Percentiles rank a stretch among this genome's conserved stretches.
Conservation (phyloP, 2,797 vertebrate genomes). For the Syndactyla subalaris region DNA sequence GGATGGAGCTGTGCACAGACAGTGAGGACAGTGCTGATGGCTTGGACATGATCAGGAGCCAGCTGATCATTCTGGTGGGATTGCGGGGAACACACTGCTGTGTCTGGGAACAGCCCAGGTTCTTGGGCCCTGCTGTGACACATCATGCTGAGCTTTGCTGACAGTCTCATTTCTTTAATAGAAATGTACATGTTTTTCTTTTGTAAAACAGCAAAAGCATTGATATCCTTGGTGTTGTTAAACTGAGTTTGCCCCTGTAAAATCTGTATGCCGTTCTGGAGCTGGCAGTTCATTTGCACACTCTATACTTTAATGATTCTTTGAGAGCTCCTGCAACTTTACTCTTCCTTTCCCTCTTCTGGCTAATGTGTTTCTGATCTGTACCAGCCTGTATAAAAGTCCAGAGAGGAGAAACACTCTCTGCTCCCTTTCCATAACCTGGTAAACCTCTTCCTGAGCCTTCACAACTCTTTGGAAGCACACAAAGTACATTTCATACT, state of each 20-base stretch:
- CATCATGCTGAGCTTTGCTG: not conserved
- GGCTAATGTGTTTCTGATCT: not conserved
- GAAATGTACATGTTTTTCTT: not conserved
- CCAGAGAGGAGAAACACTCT: slow-evolving; percentile 18
- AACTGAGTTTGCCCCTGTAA: not conserved
- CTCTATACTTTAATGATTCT: not conserved
- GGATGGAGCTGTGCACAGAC: not conserved
- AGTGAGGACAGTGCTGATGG: not conserved
- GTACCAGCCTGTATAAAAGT: slow-evolving; percentile 10
- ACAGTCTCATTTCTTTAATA: not conserved
- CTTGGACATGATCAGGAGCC: not conserved
- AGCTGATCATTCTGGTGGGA: not conserved
- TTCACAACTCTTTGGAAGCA: slow-evolving; percentile 32
- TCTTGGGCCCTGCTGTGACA: too few relatives aligned
- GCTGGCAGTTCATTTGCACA: not conserved
- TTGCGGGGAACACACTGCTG: not conserved
- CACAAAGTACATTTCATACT: slow-evolving; percentile 60
- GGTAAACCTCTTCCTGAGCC: slow-evolving; percentile 47
- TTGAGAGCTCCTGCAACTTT: not conserved
- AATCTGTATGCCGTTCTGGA: not conserved
- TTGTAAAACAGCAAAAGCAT: not conserved
- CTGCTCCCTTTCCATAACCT: slow-evolving; percentile 11
- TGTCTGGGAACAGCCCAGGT: not conserved
- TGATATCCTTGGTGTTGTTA: not conserved
- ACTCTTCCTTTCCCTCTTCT: not conserved